phyloP scores from a whole-genome alignment of 1,140 invertebrate genomes.

The Drosophila serrata region DNA sequence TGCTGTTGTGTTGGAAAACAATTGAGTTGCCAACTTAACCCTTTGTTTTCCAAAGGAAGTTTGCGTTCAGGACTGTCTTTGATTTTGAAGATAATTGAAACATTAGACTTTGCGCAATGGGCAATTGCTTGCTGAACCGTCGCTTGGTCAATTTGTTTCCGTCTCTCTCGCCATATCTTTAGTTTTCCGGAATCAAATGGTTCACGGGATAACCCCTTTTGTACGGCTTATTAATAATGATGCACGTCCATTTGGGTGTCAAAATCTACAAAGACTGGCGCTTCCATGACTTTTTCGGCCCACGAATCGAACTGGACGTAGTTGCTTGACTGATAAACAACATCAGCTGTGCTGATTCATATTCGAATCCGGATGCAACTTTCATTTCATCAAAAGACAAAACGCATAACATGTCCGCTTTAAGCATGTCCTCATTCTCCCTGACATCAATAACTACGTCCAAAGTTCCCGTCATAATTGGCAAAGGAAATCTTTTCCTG shows the following conservation, averaged over 20 bases:
- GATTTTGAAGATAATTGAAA: neutral
- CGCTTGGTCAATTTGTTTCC: too few species aligned
- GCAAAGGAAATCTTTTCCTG: neutral
- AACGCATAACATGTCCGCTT: slow-evolving; percentile 21
- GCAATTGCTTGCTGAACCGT: neutral
- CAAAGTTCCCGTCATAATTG: too few species aligned
- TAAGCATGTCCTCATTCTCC: slow-evolving; percentile 10
- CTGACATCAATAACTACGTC: slow-evolving; percentile 8
- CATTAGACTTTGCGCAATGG: neutral
- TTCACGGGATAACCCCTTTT: neutral
- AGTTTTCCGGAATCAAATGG: neutral
- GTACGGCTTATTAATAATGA: neutral
- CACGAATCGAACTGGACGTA: neutral
- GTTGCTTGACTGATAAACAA: neutral
- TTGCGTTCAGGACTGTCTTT: neutral
- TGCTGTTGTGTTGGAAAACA: neutral
- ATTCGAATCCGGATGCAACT: neutral
- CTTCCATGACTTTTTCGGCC: neutral
- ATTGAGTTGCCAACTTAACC: neutral
- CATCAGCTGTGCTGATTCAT: neutral
- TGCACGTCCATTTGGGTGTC: neutral
- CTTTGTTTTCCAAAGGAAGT: neutral
- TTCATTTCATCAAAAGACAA: slow-evolving; percentile 36
- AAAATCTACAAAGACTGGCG: neutral
- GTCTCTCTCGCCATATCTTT: too few species aligned